Evolutionary conservation across 2,888 invertebrate genomes (phyloP).

Genomic region (Orgyia antiqua): DNA sequence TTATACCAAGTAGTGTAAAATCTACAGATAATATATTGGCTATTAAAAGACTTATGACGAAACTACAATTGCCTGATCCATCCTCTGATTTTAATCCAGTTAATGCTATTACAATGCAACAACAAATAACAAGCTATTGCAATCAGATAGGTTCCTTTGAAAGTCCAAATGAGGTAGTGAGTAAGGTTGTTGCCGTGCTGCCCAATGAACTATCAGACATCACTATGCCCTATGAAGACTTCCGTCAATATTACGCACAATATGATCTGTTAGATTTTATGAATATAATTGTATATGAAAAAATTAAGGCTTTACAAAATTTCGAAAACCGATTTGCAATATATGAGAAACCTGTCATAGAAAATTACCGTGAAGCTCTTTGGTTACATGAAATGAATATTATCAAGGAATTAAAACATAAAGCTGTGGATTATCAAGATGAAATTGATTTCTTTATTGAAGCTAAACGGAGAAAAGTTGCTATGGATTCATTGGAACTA

Average conservation of each 20-base stretch:
- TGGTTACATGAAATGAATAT: conserved; percentile 77
- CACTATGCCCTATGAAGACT: conserved; percentile 51
- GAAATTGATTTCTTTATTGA: conserved; percentile 52
- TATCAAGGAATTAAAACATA: conserved; percentile 52
- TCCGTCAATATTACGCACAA: conserved; percentile 51
- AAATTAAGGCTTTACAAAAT: conserved; percentile 63
- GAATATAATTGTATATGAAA: conserved; percentile 75
- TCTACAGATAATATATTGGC: conserved; percentile 62
- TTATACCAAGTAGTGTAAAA: conserved; percentile 81
- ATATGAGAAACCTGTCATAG: conserved; percentile 75
- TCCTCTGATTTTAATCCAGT: conserved; percentile 58
- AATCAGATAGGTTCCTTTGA: conserved; percentile 69
- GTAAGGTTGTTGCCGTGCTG: conserved; percentile 65
- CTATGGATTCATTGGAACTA: conserved; percentile 50
- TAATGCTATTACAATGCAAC: conserved; percentile 58
- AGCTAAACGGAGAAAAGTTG: conserved; percentile 64
- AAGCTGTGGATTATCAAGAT: conserved; percentile 52
- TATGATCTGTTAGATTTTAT: conserved; percentile 75
- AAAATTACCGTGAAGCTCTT: conserved; percentile 69
- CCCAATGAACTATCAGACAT: conserved; percentile 57
- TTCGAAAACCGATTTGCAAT: conserved; percentile 72
- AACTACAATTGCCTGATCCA: conserved; percentile 75
- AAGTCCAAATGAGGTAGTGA: conserved; percentile 63
- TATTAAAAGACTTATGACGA: conserved; percentile 72
- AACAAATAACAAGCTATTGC: conserved; percentile 69